Evolutionary conservation across 1,140 invertebrate species (phyloP), one percentile per base, ranked within the genome.

Genomic region (Macrobrachium rosenbergii): DNA sequence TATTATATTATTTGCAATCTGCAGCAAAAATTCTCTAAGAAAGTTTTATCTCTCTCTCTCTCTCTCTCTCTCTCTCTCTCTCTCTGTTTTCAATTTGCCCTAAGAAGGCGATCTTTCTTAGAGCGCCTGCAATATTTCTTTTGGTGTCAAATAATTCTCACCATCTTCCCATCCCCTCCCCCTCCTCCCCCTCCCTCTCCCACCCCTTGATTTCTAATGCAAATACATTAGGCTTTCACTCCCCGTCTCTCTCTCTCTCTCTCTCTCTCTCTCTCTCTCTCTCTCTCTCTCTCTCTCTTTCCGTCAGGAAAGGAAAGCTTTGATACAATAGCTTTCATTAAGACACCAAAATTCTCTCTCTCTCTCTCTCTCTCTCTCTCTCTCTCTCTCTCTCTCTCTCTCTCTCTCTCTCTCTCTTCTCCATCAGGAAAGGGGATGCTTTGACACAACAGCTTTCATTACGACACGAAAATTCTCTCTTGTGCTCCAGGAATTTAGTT

Each of bases 161-260:
- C 28, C 28, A 37, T 82, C 52, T 82, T 67, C 14, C 37, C 11
- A n/a, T 76, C 17, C 63, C 63, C 16, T 58, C 43, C 62, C n/a
- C 5, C 16, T 58, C 43, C 62, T 14, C 5, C 73, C 81, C 75
- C 84, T 67, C 67, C 43, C 23, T 43, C 28, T 45, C 77, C 81
- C 84, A 79, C n/a, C 67, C 84, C 84, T 87, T 87, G 84, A 87
- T 87, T 87, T 60, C 78, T 87, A 87, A 87, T 87, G 84, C 84
- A 87, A 87, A 87, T 87, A 87, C 84, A 63, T 69, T 52, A 60
- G 76, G 69, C 79, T 76, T 85, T 28, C 60, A 14, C 37, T 72
- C n/a, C 52, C 45, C 45, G 21, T 23, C 28, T 37, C 21, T 67
- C 60, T 19, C 73, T n/a, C 67, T 60, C 52, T 23, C 43, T 14